Percentiles rank a stretch among this genome's conserved stretches.
phyloP scores from a whole-genome alignment of 2,888 invertebrate genomes.

The Folsomia candida region DNA sequence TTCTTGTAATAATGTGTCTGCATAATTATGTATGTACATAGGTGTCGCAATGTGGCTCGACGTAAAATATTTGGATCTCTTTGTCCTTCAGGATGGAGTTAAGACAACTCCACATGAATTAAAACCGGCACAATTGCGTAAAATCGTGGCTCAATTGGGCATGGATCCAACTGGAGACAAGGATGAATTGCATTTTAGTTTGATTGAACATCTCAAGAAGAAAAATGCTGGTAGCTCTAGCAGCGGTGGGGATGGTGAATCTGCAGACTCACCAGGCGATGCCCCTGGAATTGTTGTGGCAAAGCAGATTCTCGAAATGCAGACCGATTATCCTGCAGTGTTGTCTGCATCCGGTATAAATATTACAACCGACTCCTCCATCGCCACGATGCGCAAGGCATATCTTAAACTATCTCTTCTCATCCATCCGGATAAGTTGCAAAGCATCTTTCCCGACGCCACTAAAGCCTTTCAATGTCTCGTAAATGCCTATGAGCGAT shows the following conservation, averaged over 20 bases:
- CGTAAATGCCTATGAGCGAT: conserved; percentile 15
- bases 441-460: conserved; percentile 10
- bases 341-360: not conserved
- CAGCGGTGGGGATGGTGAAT: not conserved
- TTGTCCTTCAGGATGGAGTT: conserved; percentile 19
- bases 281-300: not conserved
- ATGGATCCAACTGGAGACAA: conserved; percentile 23
- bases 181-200: conserved; percentile 13
- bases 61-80: conserved; percentile 20
- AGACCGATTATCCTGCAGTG: conserved; percentile 4
- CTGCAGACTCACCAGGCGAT: no score
- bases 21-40: no score
- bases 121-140: conserved; percentile 14
- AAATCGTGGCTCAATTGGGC: conserved; percentile 22
- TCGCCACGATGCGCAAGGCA: conserved; percentile 22
- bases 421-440: conserved; percentile 25
- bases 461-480: conserved; percentile 23
- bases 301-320: conserved; percentile 9
- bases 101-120: conserved; percentile 16
- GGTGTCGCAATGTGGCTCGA: conserved; percentile 20
- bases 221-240: not conserved
- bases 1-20: no score
- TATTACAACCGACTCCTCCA: no score
- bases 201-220: conserved; percentile 19
- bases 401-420: conserved; percentile 21